phyloP scores from a whole-genome alignment of 2,888 invertebrate species.

The Rhimphoctona megacephalus region DNA sequence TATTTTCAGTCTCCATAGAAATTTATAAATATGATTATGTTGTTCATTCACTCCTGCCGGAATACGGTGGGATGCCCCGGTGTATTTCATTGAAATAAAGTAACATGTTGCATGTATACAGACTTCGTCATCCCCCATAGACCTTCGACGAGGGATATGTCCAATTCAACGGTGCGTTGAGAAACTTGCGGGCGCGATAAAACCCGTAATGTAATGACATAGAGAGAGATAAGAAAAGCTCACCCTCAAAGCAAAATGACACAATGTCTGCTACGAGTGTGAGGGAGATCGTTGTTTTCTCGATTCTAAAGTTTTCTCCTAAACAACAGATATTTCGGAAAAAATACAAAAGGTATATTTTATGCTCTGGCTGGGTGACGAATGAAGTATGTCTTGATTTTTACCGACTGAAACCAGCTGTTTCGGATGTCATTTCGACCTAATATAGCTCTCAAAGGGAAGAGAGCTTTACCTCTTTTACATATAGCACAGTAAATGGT shows the following conservation, averaged over 20 bases:
- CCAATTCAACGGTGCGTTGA: slow-evolving; percentile 39
- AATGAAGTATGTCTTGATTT: not conserved
- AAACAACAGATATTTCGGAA: not conserved
- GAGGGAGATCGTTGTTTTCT: not conserved
- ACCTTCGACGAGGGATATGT: slow-evolving; percentile 40
- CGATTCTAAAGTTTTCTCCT: not conserved
- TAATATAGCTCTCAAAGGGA: slow-evolving; percentile 7
- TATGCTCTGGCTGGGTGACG: not conserved
- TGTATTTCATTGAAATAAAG: slow-evolving; percentile 47
- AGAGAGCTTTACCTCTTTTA: not conserved
- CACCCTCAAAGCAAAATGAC: not conserved
- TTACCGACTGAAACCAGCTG: not conserved
- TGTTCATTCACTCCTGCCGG: slow-evolving; percentile 1
- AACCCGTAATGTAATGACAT: slow-evolving; percentile 49
- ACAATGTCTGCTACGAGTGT: not conserved
- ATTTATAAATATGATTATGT: slow-evolving; percentile 55
- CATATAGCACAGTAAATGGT: not conserved
- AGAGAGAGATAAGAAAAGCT: slow-evolving; percentile 19
- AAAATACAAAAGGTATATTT: not conserved
- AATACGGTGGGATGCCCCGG: slow-evolving; percentile 10
- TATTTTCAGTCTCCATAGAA: slow-evolving; percentile 32
- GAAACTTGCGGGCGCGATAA: slow-evolving; percentile 56
- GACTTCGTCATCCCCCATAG: slow-evolving; percentile 4
- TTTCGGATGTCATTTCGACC: not conserved
- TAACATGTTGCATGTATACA: not conserved